Percentiles rank a stretch among this genome's conserved stretches.
Evolutionary conservation across 2,888 invertebrate genomes (phyloP).

Genomic region (Hydriomena furcata): DNA sequence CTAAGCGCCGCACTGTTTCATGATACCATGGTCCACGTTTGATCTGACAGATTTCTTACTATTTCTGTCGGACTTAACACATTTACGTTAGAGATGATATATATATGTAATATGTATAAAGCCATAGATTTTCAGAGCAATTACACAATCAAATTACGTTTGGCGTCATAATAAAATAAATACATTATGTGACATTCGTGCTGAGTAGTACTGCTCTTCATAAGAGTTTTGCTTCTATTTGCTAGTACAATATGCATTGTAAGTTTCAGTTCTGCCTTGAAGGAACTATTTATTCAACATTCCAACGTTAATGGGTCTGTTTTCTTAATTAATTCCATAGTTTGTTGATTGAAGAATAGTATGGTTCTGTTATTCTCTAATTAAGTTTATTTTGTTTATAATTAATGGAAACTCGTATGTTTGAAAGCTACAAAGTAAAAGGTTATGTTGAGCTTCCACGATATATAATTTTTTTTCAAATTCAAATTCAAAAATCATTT

Average conservation of each 20-base stretch:
- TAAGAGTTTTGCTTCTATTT: constrained; percentile 10
- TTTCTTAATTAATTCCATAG: constrained; percentile 39
- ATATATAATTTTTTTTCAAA: background rate
- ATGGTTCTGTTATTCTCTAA: constrained; percentile 18
- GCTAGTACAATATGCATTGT: background rate
- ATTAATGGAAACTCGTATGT: constrained; percentile 8
- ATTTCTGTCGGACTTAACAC: too few species aligned
- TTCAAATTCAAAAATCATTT: too few species aligned
- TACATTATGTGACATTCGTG: too few species aligned
- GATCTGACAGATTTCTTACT: too few species aligned
- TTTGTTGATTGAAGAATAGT: constrained; percentile 35
- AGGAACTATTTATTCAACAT: constrained; percentile 36
- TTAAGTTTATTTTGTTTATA: constrained; percentile 24
- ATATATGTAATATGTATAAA: too few species aligned
- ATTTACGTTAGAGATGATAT: too few species aligned
- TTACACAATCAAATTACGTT: too few species aligned
- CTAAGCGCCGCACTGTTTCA: too few species aligned
- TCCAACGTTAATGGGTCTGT: constrained; percentile 36
- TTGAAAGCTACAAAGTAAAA: constrained; percentile 1
- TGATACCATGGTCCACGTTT: too few species aligned
- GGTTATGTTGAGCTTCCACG: constrained; percentile 4
- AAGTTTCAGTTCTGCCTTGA: constrained; percentile 19
- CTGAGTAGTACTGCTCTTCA: background rate
- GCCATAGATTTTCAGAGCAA: too few species aligned
- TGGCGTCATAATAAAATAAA: too few species aligned